Evolutionary conservation across 2,888 invertebrate species (phyloP).

Genomic region (Synanthedon formicaeformis): DNA sequence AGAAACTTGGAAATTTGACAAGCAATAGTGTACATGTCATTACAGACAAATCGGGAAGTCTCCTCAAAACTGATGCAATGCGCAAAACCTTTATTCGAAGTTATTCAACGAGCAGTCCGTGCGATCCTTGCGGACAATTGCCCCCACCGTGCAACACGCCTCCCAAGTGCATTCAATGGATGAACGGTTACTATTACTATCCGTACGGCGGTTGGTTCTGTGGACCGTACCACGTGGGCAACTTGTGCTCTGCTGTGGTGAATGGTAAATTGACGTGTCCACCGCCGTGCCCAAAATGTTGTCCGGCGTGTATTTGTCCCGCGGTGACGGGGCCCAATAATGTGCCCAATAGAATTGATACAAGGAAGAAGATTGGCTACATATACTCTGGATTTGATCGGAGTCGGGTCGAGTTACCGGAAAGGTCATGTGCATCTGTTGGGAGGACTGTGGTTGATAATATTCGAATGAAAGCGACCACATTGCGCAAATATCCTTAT

Average conservation of each 20-base stretch:
- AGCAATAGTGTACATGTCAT: too few relatives aligned
- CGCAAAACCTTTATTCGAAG: too few relatives aligned
- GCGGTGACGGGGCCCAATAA: neutral
- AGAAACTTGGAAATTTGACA: too few relatives aligned
- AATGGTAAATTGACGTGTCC: neutral
- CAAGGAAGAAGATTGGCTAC: neutral
- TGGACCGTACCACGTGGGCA: slow-evolving; percentile 20
- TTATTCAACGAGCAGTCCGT: slow-evolving; percentile 1
- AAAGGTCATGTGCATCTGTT: too few relatives aligned
- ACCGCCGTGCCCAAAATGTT: neutral
- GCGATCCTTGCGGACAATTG: slow-evolving; percentile 6
- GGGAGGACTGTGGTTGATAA: too few relatives aligned
- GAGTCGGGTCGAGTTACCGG: too few relatives aligned
- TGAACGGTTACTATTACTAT: slow-evolving; percentile 24
- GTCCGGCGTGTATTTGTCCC: neutral
- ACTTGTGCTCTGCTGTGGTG: neutral
- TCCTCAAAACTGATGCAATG: too few relatives aligned
- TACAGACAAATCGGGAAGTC: too few relatives aligned
- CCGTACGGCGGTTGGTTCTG: slow-evolving; percentile 29
- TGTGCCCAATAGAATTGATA: neutral
- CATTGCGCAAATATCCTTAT: too few relatives aligned
- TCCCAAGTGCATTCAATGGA: slow-evolving; percentile 18
- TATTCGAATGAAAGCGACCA: too few relatives aligned
- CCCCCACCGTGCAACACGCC: slow-evolving; percentile 17
- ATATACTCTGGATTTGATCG: neutral